phyloP scores from a whole-genome alignment of 2,797 vertebrate genomes.

The Naso thynnoides region DNA sequence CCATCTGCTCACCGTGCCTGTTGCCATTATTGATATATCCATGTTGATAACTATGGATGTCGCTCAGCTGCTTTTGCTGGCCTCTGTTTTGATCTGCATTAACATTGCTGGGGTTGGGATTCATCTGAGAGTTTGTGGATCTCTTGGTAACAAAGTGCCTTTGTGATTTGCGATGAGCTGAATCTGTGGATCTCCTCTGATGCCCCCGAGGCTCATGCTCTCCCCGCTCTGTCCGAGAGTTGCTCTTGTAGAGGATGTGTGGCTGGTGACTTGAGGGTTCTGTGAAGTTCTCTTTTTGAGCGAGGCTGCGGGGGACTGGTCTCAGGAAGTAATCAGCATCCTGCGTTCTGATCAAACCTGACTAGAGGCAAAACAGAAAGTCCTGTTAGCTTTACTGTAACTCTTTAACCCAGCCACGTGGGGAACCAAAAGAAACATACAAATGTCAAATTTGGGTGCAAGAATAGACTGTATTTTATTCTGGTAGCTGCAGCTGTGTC shows the following conservation, averaged over 20 bases:
- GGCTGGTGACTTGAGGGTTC: conserved; percentile 79
- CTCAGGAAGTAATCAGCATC: conserved; percentile 90
- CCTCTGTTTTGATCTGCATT: conserved; percentile 12
- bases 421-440: not conserved
- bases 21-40: conserved; percentile 14
- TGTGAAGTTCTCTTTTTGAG: conserved; percentile 76
- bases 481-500: not conserved
- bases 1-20: conserved; percentile 12
- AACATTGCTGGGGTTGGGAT: not conserved
- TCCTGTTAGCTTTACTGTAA: conserved; percentile 44
- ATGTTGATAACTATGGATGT: conserved; percentile 8
- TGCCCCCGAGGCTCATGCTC: conserved; percentile 10
- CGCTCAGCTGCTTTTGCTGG: conserved; percentile 30
- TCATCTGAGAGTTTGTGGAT: conserved; percentile 9
- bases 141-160: conserved; percentile 35
- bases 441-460: not conserved
- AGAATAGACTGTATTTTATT: not conserved
- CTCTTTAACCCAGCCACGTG: not conserved
- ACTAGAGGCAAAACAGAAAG: conserved; percentile 84
- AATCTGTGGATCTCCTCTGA: conserved; percentile 57
- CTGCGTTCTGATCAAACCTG: conserved; percentile 91
- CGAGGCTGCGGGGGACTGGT: conserved; percentile 84
- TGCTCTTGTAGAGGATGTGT: conserved; percentile 89
- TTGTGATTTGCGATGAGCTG: conserved; percentile 12
- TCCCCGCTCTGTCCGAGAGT: conserved; percentile 11